phyloP scores from a whole-genome alignment of 2,113 vertebrate species.

The Lipophrys pholis region DNA sequence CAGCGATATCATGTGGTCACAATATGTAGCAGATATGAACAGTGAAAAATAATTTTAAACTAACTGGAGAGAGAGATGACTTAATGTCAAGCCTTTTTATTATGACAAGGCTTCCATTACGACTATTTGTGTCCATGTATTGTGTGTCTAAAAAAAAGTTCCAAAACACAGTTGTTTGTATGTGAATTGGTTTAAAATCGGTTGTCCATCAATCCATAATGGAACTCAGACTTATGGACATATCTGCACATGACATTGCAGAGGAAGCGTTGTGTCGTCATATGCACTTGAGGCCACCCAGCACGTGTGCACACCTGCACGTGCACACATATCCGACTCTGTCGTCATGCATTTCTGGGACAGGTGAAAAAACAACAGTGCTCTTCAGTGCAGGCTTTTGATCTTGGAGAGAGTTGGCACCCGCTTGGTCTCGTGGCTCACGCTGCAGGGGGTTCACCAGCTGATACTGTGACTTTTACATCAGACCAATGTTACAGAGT shows the following conservation, averaged over 20 bases:
- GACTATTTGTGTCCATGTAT: too few relatives aligned
- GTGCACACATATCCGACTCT: background rate
- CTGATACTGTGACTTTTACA: constrained; percentile 19
- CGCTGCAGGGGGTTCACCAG: constrained; percentile 16
- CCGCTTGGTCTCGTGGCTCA: background rate
- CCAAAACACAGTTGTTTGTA: too few relatives aligned
- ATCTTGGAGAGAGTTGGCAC: constrained; percentile 17
- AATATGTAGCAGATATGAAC: too few relatives aligned
- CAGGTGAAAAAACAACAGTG: constrained; percentile 23
- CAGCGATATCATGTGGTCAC: too few relatives aligned
- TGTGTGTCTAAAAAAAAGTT: too few relatives aligned
- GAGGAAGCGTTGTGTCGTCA: background rate
- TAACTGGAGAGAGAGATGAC: too few relatives aligned
- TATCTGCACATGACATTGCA: background rate
- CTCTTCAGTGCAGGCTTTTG: constrained; percentile 29
- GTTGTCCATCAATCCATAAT: too few relatives aligned
- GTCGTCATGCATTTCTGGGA: constrained; percentile 16
- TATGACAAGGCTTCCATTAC: too few relatives aligned
- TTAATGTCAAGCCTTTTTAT: too few relatives aligned
- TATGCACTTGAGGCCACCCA: constrained; percentile 1
- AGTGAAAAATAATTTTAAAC: too few relatives aligned
- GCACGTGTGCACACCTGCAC: background rate
- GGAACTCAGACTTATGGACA: too few relatives aligned
- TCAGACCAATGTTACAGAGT: background rate
- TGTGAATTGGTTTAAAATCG: too few relatives aligned